Evolutionary conservation across 1,140 invertebrate species (phyloP).

Genomic region (Platyura marginata): DNA sequence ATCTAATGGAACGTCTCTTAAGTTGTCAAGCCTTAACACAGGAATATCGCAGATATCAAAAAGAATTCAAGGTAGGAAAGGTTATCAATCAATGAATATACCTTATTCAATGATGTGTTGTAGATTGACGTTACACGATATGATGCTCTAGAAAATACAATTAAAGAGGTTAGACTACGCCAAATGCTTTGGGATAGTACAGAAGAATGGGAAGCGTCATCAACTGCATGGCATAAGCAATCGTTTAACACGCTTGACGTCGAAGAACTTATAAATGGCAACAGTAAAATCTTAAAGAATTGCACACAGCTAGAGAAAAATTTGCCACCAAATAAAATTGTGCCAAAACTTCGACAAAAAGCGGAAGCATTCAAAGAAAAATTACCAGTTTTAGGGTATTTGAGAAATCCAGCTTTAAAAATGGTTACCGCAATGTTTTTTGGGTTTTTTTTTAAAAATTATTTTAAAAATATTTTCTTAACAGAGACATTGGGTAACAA

Average conservation of each 20-base stretch:
- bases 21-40: conserved; percentile 40
- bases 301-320: conserved; percentile 55
- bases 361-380: conserved; percentile 60
- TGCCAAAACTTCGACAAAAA: conserved; percentile 50
- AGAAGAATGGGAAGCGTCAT: conserved; percentile 40
- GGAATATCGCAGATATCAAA: conserved; percentile 48
- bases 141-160: conserved; percentile 57
- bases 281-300: conserved; percentile 47
- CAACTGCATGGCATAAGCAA: conserved; percentile 27
- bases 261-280: conserved; percentile 47
- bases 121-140: conserved; percentile 58
- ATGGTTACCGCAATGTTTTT: conserved; percentile 7
- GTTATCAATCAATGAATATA: not conserved
- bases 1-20: conserved; percentile 37
- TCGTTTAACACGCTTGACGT: conserved; percentile 51
- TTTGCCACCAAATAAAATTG: conserved; percentile 53
- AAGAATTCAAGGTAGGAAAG: conserved; percentile 42
- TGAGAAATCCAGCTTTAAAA: conserved; percentile 18
- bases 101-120: conserved; percentile 11
- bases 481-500: conserved; percentile 59
- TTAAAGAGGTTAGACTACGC: conserved; percentile 55
- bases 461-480: no score
- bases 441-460: not conserved
- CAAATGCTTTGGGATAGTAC: conserved; percentile 59
- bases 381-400: conserved; percentile 18